Conservation (phyloP, 1,140 invertebrate species). For the Oreohelix idahoensis region DNA sequence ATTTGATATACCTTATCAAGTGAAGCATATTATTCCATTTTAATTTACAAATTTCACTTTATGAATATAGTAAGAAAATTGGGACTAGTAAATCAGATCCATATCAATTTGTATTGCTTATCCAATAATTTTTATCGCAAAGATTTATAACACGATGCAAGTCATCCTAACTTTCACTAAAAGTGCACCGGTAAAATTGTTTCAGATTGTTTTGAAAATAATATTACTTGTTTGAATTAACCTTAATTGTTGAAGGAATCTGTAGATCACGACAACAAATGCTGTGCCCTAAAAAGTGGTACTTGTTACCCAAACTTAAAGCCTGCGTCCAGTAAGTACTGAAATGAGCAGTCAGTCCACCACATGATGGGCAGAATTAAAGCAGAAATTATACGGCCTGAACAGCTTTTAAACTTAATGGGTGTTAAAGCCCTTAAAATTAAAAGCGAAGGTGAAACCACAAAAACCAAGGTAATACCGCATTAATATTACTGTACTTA, state of each 20-base stretch:
- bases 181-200: neutral
- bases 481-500: neutral
- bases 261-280: neutral
- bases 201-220: neutral
- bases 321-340: constrained; percentile 13
- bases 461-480: constrained; percentile 4
- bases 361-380: constrained; percentile 11
- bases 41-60: no score
- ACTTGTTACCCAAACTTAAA: constrained; percentile 4
- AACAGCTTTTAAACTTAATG: constrained; percentile 26
- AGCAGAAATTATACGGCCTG: constrained; percentile 13
- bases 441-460: constrained; percentile 27
- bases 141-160: no score
- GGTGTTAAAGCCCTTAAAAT: constrained; percentile 24
- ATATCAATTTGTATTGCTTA: no score
- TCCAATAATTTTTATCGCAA: no score
- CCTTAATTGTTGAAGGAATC: constrained; percentile 1
- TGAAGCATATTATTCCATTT: no score
- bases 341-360: constrained; percentile 1
- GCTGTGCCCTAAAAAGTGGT: neutral
- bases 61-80: no score
- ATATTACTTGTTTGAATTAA: neutral
- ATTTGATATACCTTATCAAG: no score
- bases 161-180: neutral
- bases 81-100: no score